Evolutionary conservation across 2,113 vertebrate species (phyloP).

Genomic region (Australoheros scitulus): DNA sequence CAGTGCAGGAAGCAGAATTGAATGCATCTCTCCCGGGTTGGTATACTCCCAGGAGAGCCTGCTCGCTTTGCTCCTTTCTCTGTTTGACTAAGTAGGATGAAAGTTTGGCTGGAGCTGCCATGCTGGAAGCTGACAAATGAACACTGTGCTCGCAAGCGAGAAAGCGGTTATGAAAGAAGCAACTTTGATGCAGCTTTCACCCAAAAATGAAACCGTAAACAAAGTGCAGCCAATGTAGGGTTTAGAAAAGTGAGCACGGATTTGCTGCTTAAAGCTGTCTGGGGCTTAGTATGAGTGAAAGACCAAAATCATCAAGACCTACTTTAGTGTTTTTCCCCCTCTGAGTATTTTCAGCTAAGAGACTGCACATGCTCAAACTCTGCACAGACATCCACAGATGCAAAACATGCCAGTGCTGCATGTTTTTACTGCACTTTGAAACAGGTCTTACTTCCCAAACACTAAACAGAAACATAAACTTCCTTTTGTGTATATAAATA

Average conservation of each 20-base stretch:
- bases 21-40: conserved; percentile 48
- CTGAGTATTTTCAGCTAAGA: neutral
- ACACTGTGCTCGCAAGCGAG: conserved; percentile 28
- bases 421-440: no score
- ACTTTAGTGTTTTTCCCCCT: neutral
- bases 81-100: conserved; percentile 27
- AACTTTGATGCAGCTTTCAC: conserved; percentile 4
- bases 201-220: conserved; percentile 8
- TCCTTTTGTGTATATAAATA: no score
- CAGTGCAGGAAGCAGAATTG: conserved; percentile 58
- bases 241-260: neutral
- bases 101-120: conserved; percentile 28
- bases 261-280: neutral
- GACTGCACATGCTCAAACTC: neutral
- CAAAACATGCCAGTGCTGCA: neutral
- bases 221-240: neutral
- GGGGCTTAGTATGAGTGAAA: neutral
- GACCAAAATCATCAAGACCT: neutral
- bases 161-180: conserved; percentile 50
- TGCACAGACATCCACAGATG: neutral
- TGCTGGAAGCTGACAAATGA: conserved; percentile 49
- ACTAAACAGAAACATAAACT: no score
- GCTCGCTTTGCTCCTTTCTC: conserved; percentile 25
- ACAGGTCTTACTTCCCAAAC: no score
- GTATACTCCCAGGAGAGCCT: conserved; percentile 22